These are phyloP conservation scores for Avahi laniger DNA, from an alignment of 2,797 vertebrate genomes.

Conservation along the genomic window DNA sequence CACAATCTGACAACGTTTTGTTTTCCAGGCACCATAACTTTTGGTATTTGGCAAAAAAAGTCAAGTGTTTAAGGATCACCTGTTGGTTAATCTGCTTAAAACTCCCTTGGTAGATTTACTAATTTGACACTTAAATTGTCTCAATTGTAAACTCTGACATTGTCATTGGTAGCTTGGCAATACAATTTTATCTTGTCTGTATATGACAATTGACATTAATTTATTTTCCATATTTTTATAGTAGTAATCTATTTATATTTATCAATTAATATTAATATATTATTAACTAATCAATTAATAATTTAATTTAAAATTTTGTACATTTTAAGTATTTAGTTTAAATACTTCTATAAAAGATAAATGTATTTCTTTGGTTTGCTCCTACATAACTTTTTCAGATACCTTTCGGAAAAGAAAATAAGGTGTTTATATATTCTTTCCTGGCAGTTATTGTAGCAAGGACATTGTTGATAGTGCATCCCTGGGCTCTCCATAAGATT, in stretches of 20 bases:
- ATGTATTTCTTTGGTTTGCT: not conserved
- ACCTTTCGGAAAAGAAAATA: not conserved
- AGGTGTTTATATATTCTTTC: not conserved
- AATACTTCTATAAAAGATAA: slow-evolving; percentile 38
- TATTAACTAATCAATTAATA: not conserved
- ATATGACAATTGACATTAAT: not conserved
- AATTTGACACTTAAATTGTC: slow-evolving; percentile 28
- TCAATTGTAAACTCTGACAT: slow-evolving; percentile 63
- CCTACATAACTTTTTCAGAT: slow-evolving; percentile 32
- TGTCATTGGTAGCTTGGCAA: not conserved
- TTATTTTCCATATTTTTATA: not conserved
- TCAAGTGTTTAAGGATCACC: slow-evolving; percentile 64
- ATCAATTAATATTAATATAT: not conserved
- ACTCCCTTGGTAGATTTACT: slow-evolving; percentile 36
- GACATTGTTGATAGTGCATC: not conserved
- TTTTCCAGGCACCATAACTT: slow-evolving; percentile 66
- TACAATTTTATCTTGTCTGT: slow-evolving; percentile 48
- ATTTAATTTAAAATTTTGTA: not conserved
- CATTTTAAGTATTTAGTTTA: not conserved
- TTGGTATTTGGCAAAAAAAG: slow-evolving; percentile 23
- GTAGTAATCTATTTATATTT: not conserved
- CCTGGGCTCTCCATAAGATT: not conserved
- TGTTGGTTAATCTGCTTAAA: slow-evolving; percentile 57
- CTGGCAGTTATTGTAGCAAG: not conserved
- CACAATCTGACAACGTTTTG: slow-evolving; percentile 32